phyloP scores from a whole-genome alignment of 2,113 vertebrate genomes.

The Marmota monax region DNA sequence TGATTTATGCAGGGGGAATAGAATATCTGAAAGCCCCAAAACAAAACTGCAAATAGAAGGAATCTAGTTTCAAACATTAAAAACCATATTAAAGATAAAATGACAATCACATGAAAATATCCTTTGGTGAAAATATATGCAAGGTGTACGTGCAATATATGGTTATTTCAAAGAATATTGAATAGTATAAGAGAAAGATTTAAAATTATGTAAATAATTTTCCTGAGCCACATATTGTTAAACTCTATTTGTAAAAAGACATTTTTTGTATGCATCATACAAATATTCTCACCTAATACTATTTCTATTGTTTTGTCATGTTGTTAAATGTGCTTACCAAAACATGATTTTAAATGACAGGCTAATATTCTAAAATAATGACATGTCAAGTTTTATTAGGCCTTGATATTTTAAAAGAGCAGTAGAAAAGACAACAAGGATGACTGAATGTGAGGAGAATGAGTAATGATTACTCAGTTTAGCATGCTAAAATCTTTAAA shows the following conservation, averaged over 20 bases:
- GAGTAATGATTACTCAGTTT: conserved; percentile 5
- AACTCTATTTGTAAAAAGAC: background rate
- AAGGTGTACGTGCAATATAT: background rate
- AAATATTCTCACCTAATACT: background rate
- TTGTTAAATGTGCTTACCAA: conserved; percentile 11
- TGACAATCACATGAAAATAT: background rate
- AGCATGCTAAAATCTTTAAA: background rate
- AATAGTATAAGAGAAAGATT: background rate
- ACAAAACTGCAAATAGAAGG: background rate
- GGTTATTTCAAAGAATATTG: background rate
- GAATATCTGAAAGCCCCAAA: background rate
- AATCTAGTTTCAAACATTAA: background rate
- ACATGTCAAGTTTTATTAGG: background rate
- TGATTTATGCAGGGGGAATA: background rate
- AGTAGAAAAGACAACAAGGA: background rate
- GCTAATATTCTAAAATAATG: background rate
- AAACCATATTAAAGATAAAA: background rate
- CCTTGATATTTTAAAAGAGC: background rate
- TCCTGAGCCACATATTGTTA: background rate
- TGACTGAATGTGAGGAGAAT: conserved; percentile 20
- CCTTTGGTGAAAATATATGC: background rate
- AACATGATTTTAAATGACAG: background rate
- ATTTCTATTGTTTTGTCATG: background rate
- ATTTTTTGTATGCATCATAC: background rate
- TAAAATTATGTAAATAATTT: background rate